These are phyloP conservation scores for Crossaster papposus DNA, from an alignment of 53 echinoderm and acorn worm genomes.

Conservation along the genomic window DNA sequence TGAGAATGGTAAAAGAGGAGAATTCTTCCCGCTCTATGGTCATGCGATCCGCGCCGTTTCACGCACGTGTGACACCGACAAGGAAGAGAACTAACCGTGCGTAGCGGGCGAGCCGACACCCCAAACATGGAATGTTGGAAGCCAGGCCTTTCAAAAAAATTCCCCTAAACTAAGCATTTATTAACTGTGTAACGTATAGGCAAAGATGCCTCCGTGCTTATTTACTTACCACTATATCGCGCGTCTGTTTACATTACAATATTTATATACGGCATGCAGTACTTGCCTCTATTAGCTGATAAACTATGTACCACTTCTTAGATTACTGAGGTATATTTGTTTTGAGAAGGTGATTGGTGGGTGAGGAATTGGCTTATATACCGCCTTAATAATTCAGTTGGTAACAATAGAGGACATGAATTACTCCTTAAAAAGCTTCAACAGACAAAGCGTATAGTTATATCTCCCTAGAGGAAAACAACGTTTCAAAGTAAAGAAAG, in stretches of 20 bases:
- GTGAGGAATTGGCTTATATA: neutral
- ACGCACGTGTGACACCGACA: constrained; percentile 17
- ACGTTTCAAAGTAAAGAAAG: too few relatives aligned
- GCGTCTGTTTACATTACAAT: constrained; percentile 4
- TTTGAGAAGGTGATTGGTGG: neutral
- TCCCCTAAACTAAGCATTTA: neutral
- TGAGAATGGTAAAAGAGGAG: neutral
- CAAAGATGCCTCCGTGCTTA: neutral
- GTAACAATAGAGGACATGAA: too few relatives aligned
- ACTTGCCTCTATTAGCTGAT: neutral
- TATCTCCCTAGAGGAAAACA: too few relatives aligned
- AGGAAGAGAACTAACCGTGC: neutral
- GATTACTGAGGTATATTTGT: neutral
- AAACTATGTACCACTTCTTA: neutral
- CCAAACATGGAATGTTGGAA: neutral
- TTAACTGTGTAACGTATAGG: neutral
- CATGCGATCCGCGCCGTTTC: neutral
- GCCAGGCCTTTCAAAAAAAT: neutral
- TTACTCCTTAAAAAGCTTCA: too few relatives aligned
- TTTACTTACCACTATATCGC: constrained; percentile 4
- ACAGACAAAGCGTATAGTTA: too few relatives aligned
- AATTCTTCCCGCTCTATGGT: constrained; percentile 1
- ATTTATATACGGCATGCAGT: neutral
- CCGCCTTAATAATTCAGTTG: too few relatives aligned
- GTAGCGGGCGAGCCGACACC: neutral